These are phyloP conservation scores for Condylura cristata DNA, from an alignment of 2,113 vertebrate species.

Conservation along the genomic window DNA sequence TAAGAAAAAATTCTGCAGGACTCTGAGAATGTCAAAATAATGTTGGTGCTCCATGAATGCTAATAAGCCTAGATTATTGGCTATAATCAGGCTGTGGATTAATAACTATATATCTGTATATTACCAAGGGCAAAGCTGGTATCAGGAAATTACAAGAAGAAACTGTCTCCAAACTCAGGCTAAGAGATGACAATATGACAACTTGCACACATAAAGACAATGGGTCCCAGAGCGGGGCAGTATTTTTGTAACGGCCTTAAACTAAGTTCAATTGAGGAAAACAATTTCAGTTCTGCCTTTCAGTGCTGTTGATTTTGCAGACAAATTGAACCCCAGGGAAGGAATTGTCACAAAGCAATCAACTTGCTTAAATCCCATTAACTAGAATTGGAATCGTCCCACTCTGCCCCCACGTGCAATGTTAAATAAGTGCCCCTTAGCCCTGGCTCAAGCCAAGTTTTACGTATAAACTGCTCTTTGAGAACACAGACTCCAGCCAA, in stretches of 20 bases:
- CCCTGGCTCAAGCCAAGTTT: neutral
- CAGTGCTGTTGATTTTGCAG: neutral
- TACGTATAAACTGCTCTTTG: constrained; percentile 1
- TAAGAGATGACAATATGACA: neutral
- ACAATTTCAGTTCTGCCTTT: neutral
- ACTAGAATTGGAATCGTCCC: neutral
- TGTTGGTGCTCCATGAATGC: neutral
- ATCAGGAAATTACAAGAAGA: neutral
- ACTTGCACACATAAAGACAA: neutral
- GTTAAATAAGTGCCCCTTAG: constrained; percentile 16
- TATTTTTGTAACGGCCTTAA: neutral
- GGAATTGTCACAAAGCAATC: neutral
- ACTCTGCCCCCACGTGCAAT: neutral
- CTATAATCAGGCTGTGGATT: neutral
- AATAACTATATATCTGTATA: neutral
- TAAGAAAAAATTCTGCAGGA: neutral
- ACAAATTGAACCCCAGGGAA: neutral
- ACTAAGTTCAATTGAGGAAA: neutral
- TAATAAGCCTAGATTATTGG: neutral
- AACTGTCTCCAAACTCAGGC: neutral
- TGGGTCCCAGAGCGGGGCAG: neutral
- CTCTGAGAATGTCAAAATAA: neutral
- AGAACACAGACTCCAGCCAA: neutral
- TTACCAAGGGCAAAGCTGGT: neutral
- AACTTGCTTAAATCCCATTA: constrained; percentile 35